Evolutionary conservation across 2,113 vertebrate genomes (phyloP).

Genomic region (Xenus cinereus): DNA sequence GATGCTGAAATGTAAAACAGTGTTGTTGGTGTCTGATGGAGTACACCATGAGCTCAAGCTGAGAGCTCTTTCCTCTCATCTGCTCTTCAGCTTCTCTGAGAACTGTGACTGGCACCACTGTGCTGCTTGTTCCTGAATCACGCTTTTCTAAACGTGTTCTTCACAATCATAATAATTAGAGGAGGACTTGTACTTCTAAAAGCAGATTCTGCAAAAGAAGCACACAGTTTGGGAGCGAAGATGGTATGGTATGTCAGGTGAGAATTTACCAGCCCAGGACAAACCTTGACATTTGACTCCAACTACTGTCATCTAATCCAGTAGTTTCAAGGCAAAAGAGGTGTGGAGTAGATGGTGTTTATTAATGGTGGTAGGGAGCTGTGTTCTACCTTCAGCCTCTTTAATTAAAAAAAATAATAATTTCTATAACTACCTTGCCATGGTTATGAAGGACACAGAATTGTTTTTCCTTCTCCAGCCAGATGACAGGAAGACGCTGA

Average conservation of each 20-base stretch:
- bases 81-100: neutral
- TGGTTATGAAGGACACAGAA: neutral
- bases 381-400: neutral
- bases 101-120: neutral
- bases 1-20: neutral
- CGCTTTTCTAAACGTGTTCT: neutral
- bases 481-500: slow-evolving; percentile 33
- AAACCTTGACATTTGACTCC: neutral
- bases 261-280: neutral
- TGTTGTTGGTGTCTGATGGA: neutral
- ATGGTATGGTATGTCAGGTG: neutral
- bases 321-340: neutral
- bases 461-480: neutral
- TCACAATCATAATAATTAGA: neutral
- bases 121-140: neutral
- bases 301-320: neutral
- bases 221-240: neutral
- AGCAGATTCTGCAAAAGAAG: neutral
- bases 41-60: neutral
- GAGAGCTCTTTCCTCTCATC: neutral
- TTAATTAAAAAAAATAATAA: neutral
- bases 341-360: neutral
- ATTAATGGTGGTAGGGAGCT: neutral
- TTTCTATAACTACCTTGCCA: neutral
- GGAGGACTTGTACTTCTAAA: neutral